Conservation (phyloP, 2,888 invertebrate species). For the Punctoribates punctum region DNA sequence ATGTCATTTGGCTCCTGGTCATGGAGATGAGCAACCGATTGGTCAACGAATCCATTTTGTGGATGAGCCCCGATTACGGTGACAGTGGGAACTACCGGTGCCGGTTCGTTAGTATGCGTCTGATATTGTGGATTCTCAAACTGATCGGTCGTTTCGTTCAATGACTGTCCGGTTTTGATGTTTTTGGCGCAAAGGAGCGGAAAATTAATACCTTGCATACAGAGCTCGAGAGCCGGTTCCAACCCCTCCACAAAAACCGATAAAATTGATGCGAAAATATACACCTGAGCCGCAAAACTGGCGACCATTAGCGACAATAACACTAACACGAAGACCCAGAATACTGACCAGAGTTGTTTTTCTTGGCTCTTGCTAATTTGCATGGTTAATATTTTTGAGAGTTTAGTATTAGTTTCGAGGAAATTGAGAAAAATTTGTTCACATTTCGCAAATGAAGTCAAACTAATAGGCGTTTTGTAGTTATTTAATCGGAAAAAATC, state of each 20-base stretch:
- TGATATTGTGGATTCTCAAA: background rate
- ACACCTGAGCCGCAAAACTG: slow-evolving; percentile 52
- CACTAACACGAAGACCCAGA: slow-evolving; percentile 53
- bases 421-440: no score
- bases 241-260: slow-evolving; percentile 51
- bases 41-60: no score
- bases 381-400: background rate
- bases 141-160: background rate
- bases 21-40: no score
- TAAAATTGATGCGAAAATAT: slow-evolving; percentile 52
- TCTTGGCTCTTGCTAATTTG: background rate
- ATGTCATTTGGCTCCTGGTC: no score
- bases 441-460: no score
- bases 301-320: slow-evolving; percentile 53
- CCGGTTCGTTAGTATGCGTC: slow-evolving; percentile 9
- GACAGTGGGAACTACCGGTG: background rate
- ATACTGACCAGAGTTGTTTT: slow-evolving; percentile 45
- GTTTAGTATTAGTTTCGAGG: no score
- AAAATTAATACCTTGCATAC: slow-evolving; percentile 53
- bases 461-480: no score
- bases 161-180: slow-evolving; percentile 51
- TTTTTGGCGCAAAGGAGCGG: slow-evolving; percentile 53
- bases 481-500: no score
- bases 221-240: slow-evolving; percentile 50
- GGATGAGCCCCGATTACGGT: no score